phyloP scores from a whole-genome alignment of 2,888 invertebrate species.

The Julus scanicus region DNA sequence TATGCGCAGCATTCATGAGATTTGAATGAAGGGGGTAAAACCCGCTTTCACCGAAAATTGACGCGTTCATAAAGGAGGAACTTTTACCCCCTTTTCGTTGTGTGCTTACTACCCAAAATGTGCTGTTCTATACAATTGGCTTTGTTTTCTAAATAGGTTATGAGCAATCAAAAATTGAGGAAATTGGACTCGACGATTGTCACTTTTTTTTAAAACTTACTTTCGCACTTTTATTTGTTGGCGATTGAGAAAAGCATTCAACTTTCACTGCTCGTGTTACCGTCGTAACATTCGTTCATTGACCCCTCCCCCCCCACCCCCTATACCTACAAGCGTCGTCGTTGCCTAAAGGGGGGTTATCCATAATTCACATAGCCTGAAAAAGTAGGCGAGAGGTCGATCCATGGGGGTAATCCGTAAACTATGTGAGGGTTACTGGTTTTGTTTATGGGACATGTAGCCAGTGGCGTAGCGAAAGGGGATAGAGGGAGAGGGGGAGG shows the following conservation, averaged over 20 bases:
- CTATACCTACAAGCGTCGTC: no score
- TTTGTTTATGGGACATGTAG: no score
- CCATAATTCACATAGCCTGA: not conserved
- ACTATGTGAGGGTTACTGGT: no score
- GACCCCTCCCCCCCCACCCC: no score
- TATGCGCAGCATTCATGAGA: not conserved
- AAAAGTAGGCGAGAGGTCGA: not conserved
- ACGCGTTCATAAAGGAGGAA: conserved; percentile 11
- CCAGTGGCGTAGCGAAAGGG: no score
- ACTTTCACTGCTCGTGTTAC: not conserved
- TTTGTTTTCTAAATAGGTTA: conserved; percentile 6
- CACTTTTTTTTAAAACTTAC: not conserved
- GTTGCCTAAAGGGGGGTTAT: not conserved
- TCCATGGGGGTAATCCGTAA: no score
- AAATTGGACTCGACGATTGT: conserved; percentile 15
- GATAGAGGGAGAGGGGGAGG: no score
- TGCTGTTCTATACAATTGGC: not conserved
- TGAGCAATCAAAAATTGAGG: conserved; percentile 8
- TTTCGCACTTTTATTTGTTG: not conserved
- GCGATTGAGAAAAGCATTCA: not conserved
- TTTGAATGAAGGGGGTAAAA: conserved; percentile 2
- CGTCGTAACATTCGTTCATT: not conserved
- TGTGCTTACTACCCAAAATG: not conserved
- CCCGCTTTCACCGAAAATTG: not conserved
- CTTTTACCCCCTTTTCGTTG: not conserved